A percentile compares a stretch with the other conserved stretches of the same genome.
These are phyloP conservation scores for Blera fallax DNA, from an alignment of 2,888 invertebrate genomes.

Conservation along the genomic window DNA sequence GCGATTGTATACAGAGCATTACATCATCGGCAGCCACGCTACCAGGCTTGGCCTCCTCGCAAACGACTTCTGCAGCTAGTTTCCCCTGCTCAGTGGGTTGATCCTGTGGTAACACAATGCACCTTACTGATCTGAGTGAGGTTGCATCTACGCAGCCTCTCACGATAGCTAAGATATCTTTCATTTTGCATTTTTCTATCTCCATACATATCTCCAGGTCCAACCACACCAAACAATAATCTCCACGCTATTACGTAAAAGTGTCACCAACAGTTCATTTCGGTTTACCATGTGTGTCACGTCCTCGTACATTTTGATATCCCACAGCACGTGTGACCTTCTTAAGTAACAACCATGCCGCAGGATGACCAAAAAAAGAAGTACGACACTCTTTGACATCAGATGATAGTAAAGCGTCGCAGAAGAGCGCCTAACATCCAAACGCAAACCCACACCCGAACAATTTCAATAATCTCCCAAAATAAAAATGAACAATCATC, in stretches of 20 bases:
- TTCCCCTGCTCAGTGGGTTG: too few relatives aligned
- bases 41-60: too few relatives aligned
- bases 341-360: neutral
- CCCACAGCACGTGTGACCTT: constrained; percentile 52
- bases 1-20: too few relatives aligned
- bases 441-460: neutral
- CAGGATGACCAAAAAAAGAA: neutral
- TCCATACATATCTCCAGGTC: neutral
- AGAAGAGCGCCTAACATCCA: neutral
- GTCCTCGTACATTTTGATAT: constrained; percentile 39
- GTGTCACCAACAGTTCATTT: neutral
- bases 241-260: neutral
- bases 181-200: neutral
- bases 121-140: too few relatives aligned
- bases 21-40: too few relatives aligned
- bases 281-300: constrained; percentile 38
- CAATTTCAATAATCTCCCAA: constrained; percentile 1
- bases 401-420: neutral
- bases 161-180: neutral
- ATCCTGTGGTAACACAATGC: too few relatives aligned
- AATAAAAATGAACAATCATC: constrained; percentile 31
- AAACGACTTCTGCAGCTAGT: too few relatives aligned
- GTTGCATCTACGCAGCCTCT: too few relatives aligned
- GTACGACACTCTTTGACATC: neutral
- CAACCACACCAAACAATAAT: neutral